Percentiles rank a stretch among this genome's conserved stretches.
Conservation (phyloP, 1,140 invertebrate genomes). For the Epicauta chinensis region DNA sequence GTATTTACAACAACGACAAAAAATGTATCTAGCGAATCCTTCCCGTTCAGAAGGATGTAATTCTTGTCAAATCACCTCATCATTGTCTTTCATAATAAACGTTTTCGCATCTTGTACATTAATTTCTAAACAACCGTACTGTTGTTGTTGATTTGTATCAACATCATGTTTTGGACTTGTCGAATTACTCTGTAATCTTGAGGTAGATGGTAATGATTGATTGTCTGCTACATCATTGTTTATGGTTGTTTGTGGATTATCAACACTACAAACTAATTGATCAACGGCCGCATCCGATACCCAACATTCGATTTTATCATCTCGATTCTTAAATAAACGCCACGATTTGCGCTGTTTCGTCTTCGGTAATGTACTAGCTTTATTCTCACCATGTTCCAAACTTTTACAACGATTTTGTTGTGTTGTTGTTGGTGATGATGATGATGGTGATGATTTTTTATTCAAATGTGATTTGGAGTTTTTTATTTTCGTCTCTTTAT, state of each 20-base stretch:
- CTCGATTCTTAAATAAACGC: slow-evolving; percentile 33
- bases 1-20: slow-evolving; percentile 43
- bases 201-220: slow-evolving; percentile 38
- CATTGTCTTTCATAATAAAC: too few species aligned
- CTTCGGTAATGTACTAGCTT: slow-evolving; percentile 39
- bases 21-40: slow-evolving; percentile 39
- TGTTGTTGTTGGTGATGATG: slow-evolving; percentile 9
- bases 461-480: slow-evolving; percentile 16
- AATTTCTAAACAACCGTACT: too few species aligned
- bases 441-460: slow-evolving; percentile 31
- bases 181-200: slow-evolving; percentile 34
- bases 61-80: slow-evolving; percentile 36
- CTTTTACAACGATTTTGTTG: slow-evolving; percentile 26
- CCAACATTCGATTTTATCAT: slow-evolving; percentile 34
- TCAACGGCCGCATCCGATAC: slow-evolving; percentile 36
- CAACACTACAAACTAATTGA: slow-evolving; percentile 6
- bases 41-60: slow-evolving; percentile 35
- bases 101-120: too few species aligned
- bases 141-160: neutral
- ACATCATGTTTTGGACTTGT: slow-evolving; percentile 20
- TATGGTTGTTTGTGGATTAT: neutral
- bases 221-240: slow-evolving; percentile 27
- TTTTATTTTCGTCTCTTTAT: slow-evolving; percentile 30
- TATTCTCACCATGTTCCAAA: slow-evolving; percentile 28
- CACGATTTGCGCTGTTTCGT: slow-evolving; percentile 31